Percentiles rank a stretch among this genome's conserved stretches.
These are phyloP conservation scores for Heliconius cydno DNA, from an alignment of 2,888 invertebrate species.

Conservation along the genomic window DNA sequence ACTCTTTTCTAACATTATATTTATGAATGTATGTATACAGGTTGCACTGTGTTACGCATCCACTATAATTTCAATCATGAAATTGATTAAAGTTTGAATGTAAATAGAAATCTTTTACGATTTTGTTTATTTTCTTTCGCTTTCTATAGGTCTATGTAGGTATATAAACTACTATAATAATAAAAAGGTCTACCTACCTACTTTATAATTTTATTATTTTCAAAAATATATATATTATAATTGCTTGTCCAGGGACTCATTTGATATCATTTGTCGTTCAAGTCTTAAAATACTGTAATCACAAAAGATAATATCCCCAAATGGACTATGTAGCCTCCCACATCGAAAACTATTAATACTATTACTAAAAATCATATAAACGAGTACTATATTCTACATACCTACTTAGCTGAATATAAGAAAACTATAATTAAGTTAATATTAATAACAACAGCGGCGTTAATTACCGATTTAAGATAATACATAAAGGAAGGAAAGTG, in stretches of 20 bases:
- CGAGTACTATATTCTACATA: no score
- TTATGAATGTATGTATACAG: background rate
- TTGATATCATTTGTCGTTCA: background rate
- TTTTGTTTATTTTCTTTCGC: background rate
- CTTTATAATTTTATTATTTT: no score
- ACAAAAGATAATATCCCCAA: background rate
- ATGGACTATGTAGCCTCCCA: no score
- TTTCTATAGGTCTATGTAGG: no score
- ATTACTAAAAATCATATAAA: background rate
- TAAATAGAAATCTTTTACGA: background rate
- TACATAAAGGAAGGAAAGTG: conserved; percentile 29
- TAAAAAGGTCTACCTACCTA: no score
- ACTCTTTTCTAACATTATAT: background rate
- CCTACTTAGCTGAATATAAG: background rate
- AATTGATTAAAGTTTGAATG: conserved; percentile 7
- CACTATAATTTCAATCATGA: background rate
- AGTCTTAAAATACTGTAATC: background rate
- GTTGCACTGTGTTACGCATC: background rate
- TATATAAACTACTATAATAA: no score
- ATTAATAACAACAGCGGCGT: background rate
- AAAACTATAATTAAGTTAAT: background rate
- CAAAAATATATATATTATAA: no score
- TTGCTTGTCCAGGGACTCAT: background rate
- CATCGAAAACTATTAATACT: background rate
- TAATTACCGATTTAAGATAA: conserved; percentile 12